Evolutionary conservation across 2,797 vertebrate genomes (phyloP), one percentile per base, ranked within the genome.

Genomic region (Triplophysa bombifrons): DNA sequence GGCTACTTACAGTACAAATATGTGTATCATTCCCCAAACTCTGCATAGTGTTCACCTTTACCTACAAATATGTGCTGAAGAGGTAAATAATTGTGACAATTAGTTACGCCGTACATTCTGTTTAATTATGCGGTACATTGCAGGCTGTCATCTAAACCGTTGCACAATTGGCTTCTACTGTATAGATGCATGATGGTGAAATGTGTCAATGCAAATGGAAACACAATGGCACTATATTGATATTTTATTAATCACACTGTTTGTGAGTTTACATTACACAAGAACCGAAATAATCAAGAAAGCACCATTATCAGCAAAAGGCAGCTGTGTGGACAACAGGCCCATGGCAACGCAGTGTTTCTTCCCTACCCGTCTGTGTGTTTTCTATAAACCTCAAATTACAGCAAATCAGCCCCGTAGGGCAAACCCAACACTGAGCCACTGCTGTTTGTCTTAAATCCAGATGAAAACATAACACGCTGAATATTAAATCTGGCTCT

Each of bases 251-350:
- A 56, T 58, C 25, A 38, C 17, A 38, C 34, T 48, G 65, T 70
- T 44, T 63, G 25, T 46, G 16, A 11, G 4, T 60, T 22, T 69
- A 61, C 44, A 70, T 19, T 70, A 25, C 38, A 17, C 41, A 9
- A 34, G 25, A 55, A 63, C 51, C 16, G 2, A 44, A 76, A 51
- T 76, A 46, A 67, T 64, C 76, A 63, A 44, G 46, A 78, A 78
- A 38, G 22, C 56, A 53, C 44, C 56, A 63, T 30, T 78, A 78
- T 78, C 76, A 71, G 68, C 58, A 53, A n/a, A 78, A 78, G n/a
- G 51, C 68, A 78, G 67, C 58, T 71, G 68, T 78, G 58, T 53
- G 64, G 14, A 71, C 61, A 69, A 78, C 56, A 71, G 34, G 58
- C 68, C 76, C 12, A 50, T 71, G 68, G 76, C 48, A 71, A 63